phyloP scores from a whole-genome alignment of 1,140 invertebrate species.

The Wasmannia auropunctata region DNA sequence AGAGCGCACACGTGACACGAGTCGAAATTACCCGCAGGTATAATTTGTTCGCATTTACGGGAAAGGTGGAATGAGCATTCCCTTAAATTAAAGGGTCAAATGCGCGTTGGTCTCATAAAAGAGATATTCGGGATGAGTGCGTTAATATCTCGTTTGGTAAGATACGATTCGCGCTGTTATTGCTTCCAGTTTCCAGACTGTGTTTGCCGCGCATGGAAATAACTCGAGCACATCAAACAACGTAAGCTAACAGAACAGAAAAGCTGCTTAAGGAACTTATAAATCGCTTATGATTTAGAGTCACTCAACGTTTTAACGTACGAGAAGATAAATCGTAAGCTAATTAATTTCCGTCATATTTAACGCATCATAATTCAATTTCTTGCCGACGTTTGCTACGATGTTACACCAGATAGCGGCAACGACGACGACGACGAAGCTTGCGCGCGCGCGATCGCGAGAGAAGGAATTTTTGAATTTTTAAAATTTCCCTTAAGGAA shows the following conservation, averaged over 20 bases:
- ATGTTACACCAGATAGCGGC: not conserved
- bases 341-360: slow-evolving; percentile 48
- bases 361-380: slow-evolving; percentile 58
- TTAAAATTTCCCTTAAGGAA: slow-evolving; percentile 50
- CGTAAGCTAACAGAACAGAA: not conserved
- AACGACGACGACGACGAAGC: too few relatives aligned
- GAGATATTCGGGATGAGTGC: not conserved
- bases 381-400: slow-evolving; percentile 8
- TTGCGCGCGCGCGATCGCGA: too few relatives aligned
- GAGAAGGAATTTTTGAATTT: slow-evolving; percentile 55
- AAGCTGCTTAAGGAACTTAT: not conserved
- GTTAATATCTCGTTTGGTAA: not conserved
- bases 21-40: not conserved
- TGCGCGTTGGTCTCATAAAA: too few relatives aligned
- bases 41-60: slow-evolving; percentile 17
- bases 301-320: not conserved
- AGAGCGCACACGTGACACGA: not conserved
- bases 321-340: slow-evolving; percentile 21
- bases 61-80: not conserved
- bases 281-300: slow-evolving; percentile 19
- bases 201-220: not conserved
- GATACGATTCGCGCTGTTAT: not conserved
- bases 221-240: not conserved
- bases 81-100: not conserved
- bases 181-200: not conserved